Evolutionary conservation across 2,113 vertebrate genomes (phyloP).

Genomic region (Oryzias javanicus): DNA sequence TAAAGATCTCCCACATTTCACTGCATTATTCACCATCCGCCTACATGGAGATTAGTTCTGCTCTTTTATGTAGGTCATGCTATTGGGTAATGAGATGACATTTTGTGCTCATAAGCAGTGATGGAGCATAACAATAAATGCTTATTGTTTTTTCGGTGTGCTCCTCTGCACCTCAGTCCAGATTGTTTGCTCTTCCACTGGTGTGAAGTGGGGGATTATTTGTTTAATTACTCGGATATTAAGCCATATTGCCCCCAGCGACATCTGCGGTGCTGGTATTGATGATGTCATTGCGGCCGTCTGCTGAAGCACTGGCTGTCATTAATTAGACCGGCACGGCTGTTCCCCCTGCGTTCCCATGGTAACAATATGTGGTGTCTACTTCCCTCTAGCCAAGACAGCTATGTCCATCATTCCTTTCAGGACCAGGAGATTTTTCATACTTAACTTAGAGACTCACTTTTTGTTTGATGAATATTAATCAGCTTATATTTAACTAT

Average conservation of each 20-base stretch:
- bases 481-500: slow-evolving; percentile 17
- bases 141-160: slow-evolving; percentile 17
- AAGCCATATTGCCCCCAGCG: slow-evolving; percentile 31
- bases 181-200: slow-evolving; percentile 10
- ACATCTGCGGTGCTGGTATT: slow-evolving; percentile 54
- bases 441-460: slow-evolving; percentile 15
- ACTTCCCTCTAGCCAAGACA: slow-evolving; percentile 42
- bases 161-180: slow-evolving; percentile 23
- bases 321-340: slow-evolving; percentile 72
- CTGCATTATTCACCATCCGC: slow-evolving; percentile 76
- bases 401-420: slow-evolving; percentile 53
- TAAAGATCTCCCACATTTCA: slow-evolving; percentile 75
- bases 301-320: slow-evolving; percentile 64
- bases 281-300: slow-evolving; percentile 63
- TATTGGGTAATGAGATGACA: slow-evolving; percentile 72
- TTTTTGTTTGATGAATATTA: slow-evolving; percentile 35
- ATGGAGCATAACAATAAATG: slow-evolving; percentile 45
- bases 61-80: slow-evolving; percentile 77
- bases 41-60: slow-evolving; percentile 74
- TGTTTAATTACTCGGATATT: slow-evolving; percentile 31
- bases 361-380: slow-evolving; percentile 70
- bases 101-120: slow-evolving; percentile 60
- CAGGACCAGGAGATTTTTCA: slow-evolving; percentile 35
- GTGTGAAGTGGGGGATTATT: slow-evolving; percentile 27
- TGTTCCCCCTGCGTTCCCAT: slow-evolving; percentile 73